Conservation (phyloP, 2,797 vertebrate genomes). For the Coccyzus lansbergi region DNA sequence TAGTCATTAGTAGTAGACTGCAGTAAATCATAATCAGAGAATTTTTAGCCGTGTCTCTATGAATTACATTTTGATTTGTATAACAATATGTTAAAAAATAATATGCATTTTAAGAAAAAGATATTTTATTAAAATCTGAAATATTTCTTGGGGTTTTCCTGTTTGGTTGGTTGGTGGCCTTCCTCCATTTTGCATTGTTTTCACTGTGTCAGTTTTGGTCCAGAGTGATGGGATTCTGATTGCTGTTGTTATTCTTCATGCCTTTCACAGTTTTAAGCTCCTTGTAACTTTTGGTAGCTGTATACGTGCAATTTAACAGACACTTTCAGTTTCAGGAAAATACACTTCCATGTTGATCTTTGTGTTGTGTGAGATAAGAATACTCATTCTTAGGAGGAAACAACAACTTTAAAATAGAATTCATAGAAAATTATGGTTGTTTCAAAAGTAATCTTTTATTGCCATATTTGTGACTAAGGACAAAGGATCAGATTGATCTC, state of each 20-base stretch:
- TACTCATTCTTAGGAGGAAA: neutral
- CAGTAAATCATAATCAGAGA: neutral
- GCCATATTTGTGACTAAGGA: neutral
- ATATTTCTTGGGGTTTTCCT: neutral
- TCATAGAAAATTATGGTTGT: neutral
- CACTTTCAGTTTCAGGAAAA: neutral
- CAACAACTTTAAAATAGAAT: neutral
- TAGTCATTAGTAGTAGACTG: neutral
- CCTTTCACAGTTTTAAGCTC: neutral
- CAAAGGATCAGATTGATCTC: neutral
- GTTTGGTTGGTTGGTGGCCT: neutral
- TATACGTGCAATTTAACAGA: neutral
- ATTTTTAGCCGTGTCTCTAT: neutral
- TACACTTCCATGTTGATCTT: neutral
- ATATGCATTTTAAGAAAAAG: too few relatives aligned
- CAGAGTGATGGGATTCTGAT: neutral
- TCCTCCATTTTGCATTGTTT: neutral
- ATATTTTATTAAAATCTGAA: neutral
- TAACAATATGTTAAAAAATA: neutral
- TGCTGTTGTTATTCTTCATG: neutral
- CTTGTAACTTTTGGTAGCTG: neutral
- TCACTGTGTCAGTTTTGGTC: neutral
- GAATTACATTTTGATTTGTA: neutral
- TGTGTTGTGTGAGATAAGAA: neutral
- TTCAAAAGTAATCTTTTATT: neutral